Evolutionary conservation across 2,113 vertebrate genomes (phyloP), one percentile per base, ranked within the genome.

Genomic region (Xyrauchen texanus): DNA sequence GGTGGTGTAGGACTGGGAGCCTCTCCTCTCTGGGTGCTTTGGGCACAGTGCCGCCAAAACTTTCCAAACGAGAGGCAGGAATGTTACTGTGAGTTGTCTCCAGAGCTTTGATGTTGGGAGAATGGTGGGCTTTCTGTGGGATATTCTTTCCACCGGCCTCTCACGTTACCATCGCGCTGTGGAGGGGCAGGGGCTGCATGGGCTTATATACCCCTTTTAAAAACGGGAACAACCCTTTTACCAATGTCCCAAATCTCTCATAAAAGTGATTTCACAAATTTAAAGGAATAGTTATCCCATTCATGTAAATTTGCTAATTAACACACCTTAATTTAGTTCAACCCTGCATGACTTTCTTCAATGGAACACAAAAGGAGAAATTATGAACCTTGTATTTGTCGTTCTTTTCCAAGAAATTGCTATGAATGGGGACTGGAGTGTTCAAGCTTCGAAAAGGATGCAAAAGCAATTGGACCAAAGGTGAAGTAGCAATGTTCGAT

Each of bases 91-190:
- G 85, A 87, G 90, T 87, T 68, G 80, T 62, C 77, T 90, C 89
- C 90, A 88, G 82, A 75, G 85, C 88, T 91, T 91, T 91, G 90
- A 93, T 90, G 91, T 92, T 87, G 88, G 61, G 53, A 71, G 84
- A 82, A 78, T 58, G 83, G 82, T 83, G 68, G 52, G 76, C 46
- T 65, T 64, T 84, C 86, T 80, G 76, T 74, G 70, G 68, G 72
- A 80, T 64, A 64, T 86, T 88, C 86, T 87, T 81, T 82, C 86
- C 86, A 75, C 83, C 71, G 73, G 80, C 84, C 85, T 90, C 89
- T 90, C 86, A 82, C 82, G 69, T 93, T 93, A 91, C 91, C 77
- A 75, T 86, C 52, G 80, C 82, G 83, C 87, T 86, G 85, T 71
- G 76, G 88, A 86, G 75, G 84, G 85, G 42, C 88, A 81, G 82